phyloP scores from a whole-genome alignment of 2,888 invertebrate species.

The Cheilosia vulpina region DNA sequence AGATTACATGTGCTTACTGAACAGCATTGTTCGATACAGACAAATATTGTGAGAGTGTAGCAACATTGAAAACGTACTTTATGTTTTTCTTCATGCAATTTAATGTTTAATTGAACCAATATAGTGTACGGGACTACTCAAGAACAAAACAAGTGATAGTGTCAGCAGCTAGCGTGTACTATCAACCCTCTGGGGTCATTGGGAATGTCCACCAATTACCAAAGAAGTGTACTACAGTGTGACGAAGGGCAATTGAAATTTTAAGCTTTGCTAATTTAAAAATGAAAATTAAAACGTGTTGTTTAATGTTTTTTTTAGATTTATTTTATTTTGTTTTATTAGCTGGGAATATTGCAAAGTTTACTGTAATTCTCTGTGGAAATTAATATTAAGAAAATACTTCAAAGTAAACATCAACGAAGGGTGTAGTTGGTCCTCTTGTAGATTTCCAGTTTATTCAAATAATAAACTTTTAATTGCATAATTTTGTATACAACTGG shows the following conservation, averaged over 20 bases:
- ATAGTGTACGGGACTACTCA: not conserved
- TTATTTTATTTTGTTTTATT: not conserved
- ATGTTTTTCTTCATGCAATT: slow-evolving; percentile 4
- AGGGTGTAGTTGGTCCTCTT: too few species aligned
- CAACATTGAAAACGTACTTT: not conserved
- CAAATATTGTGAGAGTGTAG: not conserved
- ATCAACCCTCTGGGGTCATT: not conserved
- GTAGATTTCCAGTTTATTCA: too few species aligned
- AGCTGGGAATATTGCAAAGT: too few species aligned
- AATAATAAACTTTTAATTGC: too few species aligned
- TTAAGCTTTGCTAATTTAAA: not conserved
- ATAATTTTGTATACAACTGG: too few species aligned
- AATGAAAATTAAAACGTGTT: not conserved
- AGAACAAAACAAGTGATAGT: not conserved
- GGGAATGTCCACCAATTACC: slow-evolving; percentile 11
- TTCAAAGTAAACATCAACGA: not conserved
- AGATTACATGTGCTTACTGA: not conserved
- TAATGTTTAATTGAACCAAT: slow-evolving; percentile 27
- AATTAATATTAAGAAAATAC: not conserved
- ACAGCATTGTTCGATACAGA: not conserved
- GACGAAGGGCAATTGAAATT: not conserved
- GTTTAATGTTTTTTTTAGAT: not conserved
- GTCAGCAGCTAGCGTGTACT: not conserved
- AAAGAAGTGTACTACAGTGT: not conserved
- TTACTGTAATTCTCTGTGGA: too few species aligned